phyloP scores from a whole-genome alignment of 2,888 invertebrate genomes.

The Hyalella azteca region DNA sequence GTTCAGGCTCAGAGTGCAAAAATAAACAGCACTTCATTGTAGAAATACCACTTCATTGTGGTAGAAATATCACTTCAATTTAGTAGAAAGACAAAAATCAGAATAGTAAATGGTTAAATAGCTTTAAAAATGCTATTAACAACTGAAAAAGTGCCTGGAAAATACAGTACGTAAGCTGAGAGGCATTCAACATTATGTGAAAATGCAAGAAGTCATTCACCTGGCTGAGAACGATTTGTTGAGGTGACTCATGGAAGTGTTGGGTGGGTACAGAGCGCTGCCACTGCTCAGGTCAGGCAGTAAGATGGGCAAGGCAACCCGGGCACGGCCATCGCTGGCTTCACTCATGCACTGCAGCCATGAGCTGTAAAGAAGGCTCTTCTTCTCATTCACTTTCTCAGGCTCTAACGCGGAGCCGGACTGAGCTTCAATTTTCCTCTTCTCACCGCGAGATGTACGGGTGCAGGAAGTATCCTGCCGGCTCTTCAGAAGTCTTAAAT shows the following conservation, averaged over 20 bases:
- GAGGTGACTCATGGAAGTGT: constrained; percentile 55
- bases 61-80: no score
- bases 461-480: not conserved
- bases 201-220: no score
- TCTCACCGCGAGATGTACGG: not conserved
- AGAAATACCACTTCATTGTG: no score
- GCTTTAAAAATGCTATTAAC: no score
- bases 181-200: not conserved
- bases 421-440: not conserved
- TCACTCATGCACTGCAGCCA: constrained; percentile 44
- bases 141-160: no score
- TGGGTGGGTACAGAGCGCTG: constrained; percentile 51
- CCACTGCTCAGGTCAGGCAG: constrained; percentile 37
- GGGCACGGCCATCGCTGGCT: not conserved
- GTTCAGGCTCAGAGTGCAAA: no score
- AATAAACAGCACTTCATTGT: no score
- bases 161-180: no score
- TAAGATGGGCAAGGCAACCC: not conserved
- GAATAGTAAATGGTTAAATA: no score
- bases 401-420: not conserved
- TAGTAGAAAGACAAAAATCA: no score
- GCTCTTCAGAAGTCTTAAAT: no score
- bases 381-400: not conserved
- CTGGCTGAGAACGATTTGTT: constrained; percentile 57
- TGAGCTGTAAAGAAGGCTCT: not conserved